These are phyloP conservation scores for Protaetia brevitarsis DNA, from an alignment of 1,140 invertebrate species.

Conservation along the genomic window DNA sequence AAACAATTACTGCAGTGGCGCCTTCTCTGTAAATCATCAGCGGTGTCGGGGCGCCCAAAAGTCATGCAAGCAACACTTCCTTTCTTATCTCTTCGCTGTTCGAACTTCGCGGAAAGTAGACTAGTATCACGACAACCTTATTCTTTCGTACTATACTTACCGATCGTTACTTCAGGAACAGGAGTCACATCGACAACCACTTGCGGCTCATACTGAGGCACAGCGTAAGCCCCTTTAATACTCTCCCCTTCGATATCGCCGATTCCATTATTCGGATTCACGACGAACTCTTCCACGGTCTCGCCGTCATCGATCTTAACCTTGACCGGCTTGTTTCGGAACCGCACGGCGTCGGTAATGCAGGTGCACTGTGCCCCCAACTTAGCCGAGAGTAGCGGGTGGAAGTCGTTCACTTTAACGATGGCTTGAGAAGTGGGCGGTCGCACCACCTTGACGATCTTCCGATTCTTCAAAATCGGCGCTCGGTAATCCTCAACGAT, in stretches of 20 bases:
- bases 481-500: slow-evolving; percentile 25
- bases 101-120: too few relatives aligned
- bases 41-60: too few relatives aligned
- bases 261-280: slow-evolving; percentile 33
- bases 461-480: slow-evolving; percentile 22
- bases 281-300: slow-evolving; percentile 41
- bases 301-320: slow-evolving; percentile 29
- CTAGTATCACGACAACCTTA: too few relatives aligned
- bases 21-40: too few relatives aligned
- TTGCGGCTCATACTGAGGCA: slow-evolving; percentile 32
- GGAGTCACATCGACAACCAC: slow-evolving; percentile 34
- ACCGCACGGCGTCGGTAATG: slow-evolving; percentile 59
- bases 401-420: slow-evolving; percentile 43
- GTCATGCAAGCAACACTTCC: too few relatives aligned
- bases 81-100: too few relatives aligned
- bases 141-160: too few relatives aligned
- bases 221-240: background rate
- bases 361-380: slow-evolving; percentile 72
- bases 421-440: slow-evolving; percentile 37
- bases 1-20: too few relatives aligned
- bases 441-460: slow-evolving; percentile 30
- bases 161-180: slow-evolving; percentile 31
- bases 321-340: slow-evolving; percentile 48
- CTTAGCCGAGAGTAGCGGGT: slow-evolving; percentile 65
- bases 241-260: slow-evolving; percentile 45